Evolutionary conservation across 2,888 invertebrate species (phyloP).

Genomic region (Andricus quercusramuli): DNA sequence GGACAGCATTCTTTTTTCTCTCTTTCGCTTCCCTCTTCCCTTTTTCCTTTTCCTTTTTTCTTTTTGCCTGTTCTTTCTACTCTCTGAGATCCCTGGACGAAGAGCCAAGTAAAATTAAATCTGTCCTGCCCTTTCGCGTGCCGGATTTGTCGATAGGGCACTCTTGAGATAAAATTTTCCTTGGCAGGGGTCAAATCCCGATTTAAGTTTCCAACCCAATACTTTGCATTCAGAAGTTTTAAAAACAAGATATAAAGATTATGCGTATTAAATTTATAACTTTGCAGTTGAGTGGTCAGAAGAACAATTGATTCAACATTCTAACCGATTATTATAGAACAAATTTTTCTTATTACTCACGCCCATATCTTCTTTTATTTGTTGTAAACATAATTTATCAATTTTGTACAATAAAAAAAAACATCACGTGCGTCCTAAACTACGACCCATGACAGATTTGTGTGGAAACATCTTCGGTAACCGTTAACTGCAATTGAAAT

Average conservation of each 20-base stretch:
- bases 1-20: slow-evolving; percentile 39
- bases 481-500: too few species aligned
- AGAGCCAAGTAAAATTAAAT: slow-evolving; percentile 6
- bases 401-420: too few species aligned
- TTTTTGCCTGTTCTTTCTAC: background rate
- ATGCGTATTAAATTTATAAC: background rate
- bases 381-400: too few species aligned
- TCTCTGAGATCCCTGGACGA: background rate
- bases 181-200: background rate
- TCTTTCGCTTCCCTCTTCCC: background rate
- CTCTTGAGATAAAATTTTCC: slow-evolving; percentile 16
- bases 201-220: background rate
- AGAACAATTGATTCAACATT: too few species aligned
- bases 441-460: too few species aligned
- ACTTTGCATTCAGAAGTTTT: background rate
- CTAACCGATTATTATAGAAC: too few species aligned
- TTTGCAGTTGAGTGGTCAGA: too few species aligned
- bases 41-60: background rate
- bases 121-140: background rate
- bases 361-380: too few species aligned
- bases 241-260: background rate
- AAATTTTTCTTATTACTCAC: too few species aligned
- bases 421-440: too few species aligned
- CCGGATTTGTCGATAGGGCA: background rate
- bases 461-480: too few species aligned